Evolutionary conservation across 1,140 invertebrate species (phyloP), one percentile per base, ranked within the genome.

Genomic region (Sminthurinus signatus): DNA sequence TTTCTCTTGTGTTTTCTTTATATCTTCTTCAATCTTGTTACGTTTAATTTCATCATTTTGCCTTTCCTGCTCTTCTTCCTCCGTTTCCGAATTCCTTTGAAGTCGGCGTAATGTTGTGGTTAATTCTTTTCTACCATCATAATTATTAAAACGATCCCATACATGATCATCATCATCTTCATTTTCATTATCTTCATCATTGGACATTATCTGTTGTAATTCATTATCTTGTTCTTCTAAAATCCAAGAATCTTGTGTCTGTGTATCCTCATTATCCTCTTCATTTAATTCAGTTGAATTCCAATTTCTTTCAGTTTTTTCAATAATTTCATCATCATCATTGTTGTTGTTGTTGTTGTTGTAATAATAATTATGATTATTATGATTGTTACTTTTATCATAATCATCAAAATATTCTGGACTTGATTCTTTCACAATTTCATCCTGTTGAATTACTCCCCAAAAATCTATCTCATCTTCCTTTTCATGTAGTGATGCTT

Each of bases 381-480:
- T n/a, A n/a, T n/a, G n/a, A n/a, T n/a, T n/a, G n/a, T n/a, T n/a
- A n/a, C n/a, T n/a, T n/a, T n/a, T n/a, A n/a, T n/a, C n/a, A n/a
- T n/a, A n/a, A n/a, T n/a, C n/a, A n/a, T n/a, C n/a, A n/a, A n/a
- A n/a, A n/a, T n/a, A n/a, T n/a, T n/a, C n/a, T n/a, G n/a, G n/a
- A n/a, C n/a, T n/a, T n/a, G n/a, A n/a, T n/a, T n/a, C n/a, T n/a
- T 19, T 48, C 19, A 19, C 23, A 5, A 10, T 8, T n/a, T 36
- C 36, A 8, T 8, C 28, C 54, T 32, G 12, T 56, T 42, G 10
- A 19, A 71, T 66, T 61, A 64, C 56, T 17, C 63, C 61, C 69
- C 69, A 71, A 64, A 71, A 71, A 52, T 71, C 69, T 29, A 68
- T 63, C 36, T 71, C 69, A 10, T 21, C 28, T 3, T 1, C 27